Evolutionary conservation across 2,888 invertebrate genomes (phyloP), one percentile per base, ranked within the genome.

Genomic region (Apoderus coryli): DNA sequence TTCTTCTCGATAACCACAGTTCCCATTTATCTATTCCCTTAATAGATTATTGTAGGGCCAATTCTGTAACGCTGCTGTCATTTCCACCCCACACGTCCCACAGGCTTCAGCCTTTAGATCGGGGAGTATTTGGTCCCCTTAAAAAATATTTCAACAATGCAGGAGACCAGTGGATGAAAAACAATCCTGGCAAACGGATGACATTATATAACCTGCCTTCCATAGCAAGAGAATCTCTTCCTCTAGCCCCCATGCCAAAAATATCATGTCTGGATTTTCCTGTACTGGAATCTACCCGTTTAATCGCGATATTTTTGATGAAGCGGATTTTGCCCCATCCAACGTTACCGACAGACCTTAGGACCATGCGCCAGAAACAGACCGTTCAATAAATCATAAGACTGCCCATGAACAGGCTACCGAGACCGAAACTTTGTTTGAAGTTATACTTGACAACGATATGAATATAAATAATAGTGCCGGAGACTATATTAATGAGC

Each of bases 21-120:
- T 30, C 31, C 4, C 31, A 29, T 10, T 10, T 31, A 31, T 32
- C 33, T 12, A 19, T 32, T 6, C 33, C 22, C 5, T 22, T 31
- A 10, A 31, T 27, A 5, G 19, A 31, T 31, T 27, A 10, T 16
- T 31, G 32, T 16, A 4, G 32, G 27, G 32, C 13, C 10, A 29
- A 29, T 10, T 33, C 14, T 10, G 24, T 30, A 12, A 29, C 33
- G 27, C 31, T 31, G 13, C 26, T 34, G 7, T 26, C 14, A 10
- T 31, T 25, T 12, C 33, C 29, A 25, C 33, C 29, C 14, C 33
- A 33, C 13, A 33, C 33, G 7, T 33, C 29, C 16, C 29, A 33
- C 29, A 34, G n/a, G 19, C 19, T 28, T 12, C 33, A 32, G 14
- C 33, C 22, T 4, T 29, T 32, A 13, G 33, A 32, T 22, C 33